phyloP scores from a whole-genome alignment of 2,888 invertebrate species.

The Deilephila porcellus region DNA sequence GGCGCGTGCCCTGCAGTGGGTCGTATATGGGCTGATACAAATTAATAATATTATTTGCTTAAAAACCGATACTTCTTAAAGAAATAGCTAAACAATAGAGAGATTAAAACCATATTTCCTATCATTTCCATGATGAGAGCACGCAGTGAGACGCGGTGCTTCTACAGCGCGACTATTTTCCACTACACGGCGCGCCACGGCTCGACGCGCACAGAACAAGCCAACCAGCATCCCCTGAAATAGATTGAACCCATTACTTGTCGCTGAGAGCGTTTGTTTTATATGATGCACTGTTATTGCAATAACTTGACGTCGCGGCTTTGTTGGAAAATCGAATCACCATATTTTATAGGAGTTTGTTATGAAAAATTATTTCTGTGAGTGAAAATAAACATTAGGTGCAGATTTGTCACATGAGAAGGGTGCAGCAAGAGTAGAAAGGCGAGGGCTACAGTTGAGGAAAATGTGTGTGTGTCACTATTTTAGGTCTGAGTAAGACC shows the following conservation, averaged over 20 bases:
- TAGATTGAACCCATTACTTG: slow-evolving; percentile 25
- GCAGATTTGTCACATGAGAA: too few relatives aligned
- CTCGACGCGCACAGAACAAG: slow-evolving; percentile 35
- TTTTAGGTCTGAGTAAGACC: too few relatives aligned
- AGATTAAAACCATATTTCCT: not conserved
- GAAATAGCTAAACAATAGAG: not conserved
- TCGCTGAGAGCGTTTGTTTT: not conserved
- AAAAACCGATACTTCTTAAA: not conserved
- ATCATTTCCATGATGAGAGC: not conserved
- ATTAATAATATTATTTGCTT: not conserved
- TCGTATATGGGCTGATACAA: not conserved
- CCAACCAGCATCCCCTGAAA: slow-evolving; percentile 18
- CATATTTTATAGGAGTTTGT: not conserved
- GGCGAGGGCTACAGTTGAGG: too few relatives aligned
- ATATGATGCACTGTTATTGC: not conserved
- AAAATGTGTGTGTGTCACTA: too few relatives aligned
- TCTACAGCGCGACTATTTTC: slow-evolving; percentile 42
- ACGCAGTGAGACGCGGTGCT: slow-evolving; percentile 32
- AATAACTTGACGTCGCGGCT: not conserved
- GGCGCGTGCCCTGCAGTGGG: too few relatives aligned
- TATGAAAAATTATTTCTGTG: not conserved
- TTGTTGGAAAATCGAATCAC: not conserved
- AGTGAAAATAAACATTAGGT: too few relatives aligned
- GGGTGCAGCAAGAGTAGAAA: too few relatives aligned
- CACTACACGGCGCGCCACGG: slow-evolving; percentile 43